A percentile compares a stretch with the other conserved stretches of the same genome.
phyloP scores from a whole-genome alignment of 2,888 invertebrate genomes.

The Tachina lurida region DNA sequence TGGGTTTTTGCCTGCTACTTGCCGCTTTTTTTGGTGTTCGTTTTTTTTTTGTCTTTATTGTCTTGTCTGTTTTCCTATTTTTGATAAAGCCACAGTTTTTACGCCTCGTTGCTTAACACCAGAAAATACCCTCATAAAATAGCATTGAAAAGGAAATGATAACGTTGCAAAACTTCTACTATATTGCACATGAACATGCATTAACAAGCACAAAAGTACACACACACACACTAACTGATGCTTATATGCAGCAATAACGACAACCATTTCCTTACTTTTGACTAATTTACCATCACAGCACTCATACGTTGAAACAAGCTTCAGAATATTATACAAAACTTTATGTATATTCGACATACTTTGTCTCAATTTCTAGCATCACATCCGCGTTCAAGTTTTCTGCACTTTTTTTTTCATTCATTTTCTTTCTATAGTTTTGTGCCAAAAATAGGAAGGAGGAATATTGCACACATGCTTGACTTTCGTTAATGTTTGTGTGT shows the following conservation, averaged over 20 bases:
- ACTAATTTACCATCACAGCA: slow-evolving; percentile 68
- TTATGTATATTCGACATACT: slow-evolving; percentile 48
- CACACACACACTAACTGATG: slow-evolving; percentile 10
- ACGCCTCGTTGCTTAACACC: slow-evolving; percentile 70
- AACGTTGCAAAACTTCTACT: slow-evolving; percentile 68
- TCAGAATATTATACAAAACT: slow-evolving; percentile 38
- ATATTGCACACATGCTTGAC: slow-evolving; percentile 39
- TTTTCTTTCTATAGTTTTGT: slow-evolving; percentile 1
- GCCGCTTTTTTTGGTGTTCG: neutral
- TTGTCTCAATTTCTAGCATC: slow-evolving; percentile 61
- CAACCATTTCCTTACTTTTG: slow-evolving; percentile 68
- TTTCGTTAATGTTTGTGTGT: slow-evolving; percentile 1
- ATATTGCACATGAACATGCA: slow-evolving; percentile 69
- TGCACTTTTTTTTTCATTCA: neutral
- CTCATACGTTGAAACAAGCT: slow-evolving; percentile 25
- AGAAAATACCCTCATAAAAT: slow-evolving; percentile 70
- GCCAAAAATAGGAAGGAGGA: slow-evolving; percentile 47
- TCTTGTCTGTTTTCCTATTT: slow-evolving; percentile 26
- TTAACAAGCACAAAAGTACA: slow-evolving; percentile 31
- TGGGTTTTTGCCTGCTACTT: slow-evolving; percentile 33
- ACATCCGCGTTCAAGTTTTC: slow-evolving; percentile 61
- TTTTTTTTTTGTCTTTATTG: neutral
- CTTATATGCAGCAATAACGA: slow-evolving; percentile 20
- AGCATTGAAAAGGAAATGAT: slow-evolving; percentile 72
- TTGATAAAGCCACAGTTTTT: slow-evolving; percentile 68